Percentiles rank a stretch among this genome's conserved stretches.
These are phyloP conservation scores for Cygnus olor DNA, from an alignment of 2,797 vertebrate species.

Conservation along the genomic window DNA sequence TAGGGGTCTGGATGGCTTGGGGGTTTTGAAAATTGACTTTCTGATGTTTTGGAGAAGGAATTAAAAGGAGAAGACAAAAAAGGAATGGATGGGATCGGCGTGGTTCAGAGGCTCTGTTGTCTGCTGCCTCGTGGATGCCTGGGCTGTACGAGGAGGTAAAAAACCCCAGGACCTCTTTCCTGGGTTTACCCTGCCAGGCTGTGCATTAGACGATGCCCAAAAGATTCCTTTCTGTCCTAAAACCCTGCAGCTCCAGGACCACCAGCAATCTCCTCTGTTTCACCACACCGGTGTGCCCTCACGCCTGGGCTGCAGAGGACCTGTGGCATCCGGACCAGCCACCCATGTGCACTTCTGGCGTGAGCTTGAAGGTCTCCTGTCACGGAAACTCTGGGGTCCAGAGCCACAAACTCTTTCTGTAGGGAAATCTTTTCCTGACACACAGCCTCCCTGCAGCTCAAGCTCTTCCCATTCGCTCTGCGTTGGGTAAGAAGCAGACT, in stretches of 20 bases:
- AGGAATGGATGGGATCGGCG: neutral
- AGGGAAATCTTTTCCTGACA: neutral
- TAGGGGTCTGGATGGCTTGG: neutral
- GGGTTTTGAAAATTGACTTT: neutral
- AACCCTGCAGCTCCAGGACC: neutral
- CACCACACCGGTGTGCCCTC: neutral
- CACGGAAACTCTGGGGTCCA: accelerated
- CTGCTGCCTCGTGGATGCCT: neutral
- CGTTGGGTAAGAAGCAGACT: neutral
- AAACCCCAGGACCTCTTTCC: neutral
- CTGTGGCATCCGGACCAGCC: neutral
- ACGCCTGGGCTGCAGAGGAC: neutral
- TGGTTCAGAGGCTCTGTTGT: neutral
- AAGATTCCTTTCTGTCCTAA: neutral
- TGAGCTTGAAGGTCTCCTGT: neutral
- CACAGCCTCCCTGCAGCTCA: neutral
- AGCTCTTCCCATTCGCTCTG: neutral
- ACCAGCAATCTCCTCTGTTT: neutral
- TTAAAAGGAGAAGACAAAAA: neutral
- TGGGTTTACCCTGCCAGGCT: neutral
- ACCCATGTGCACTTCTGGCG: accelerated
- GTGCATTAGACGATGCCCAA: neutral
- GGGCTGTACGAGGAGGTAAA: neutral
- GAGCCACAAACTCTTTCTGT: neutral
- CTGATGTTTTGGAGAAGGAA: neutral